Evolutionary conservation across 30 jellyfish, hydroid and myxozoan species (phyloP).

Genomic region (Calvadosia cruxmelitensis): DNA sequence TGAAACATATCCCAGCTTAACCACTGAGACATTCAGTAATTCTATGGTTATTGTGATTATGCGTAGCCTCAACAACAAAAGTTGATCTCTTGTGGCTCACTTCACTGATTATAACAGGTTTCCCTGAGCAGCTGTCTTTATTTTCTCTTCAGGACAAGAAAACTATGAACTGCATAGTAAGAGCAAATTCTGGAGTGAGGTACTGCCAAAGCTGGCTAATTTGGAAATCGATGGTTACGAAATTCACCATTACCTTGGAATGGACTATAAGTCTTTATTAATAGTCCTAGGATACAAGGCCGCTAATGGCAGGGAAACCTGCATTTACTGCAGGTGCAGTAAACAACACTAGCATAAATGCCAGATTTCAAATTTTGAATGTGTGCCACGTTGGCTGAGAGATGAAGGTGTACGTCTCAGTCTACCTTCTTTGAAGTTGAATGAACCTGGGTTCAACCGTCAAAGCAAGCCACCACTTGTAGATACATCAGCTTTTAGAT

Average conservation of each 20-base stretch:
- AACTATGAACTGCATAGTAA: background rate
- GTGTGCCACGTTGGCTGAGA: background rate
- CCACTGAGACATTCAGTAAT: too few species aligned
- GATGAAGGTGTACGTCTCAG: background rate
- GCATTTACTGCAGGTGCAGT: background rate
- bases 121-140: background rate
- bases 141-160: background rate
- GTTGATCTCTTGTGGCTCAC: background rate
- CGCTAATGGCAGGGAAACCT: background rate
- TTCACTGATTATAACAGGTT: background rate
- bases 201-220: background rate
- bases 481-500: background rate
- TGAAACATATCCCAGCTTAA: too few species aligned
- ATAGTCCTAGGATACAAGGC: background rate
- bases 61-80: too few species aligned
- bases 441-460: background rate
- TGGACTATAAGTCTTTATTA: background rate
- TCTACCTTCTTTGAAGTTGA: background rate
- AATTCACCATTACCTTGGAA: background rate
- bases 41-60: too few species aligned
- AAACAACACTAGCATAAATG: background rate
- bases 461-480: background rate
- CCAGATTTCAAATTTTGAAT: too few species aligned
- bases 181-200: background rate
- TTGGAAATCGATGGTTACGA: background rate